A percentile compares a stretch with the other conserved stretches of the same genome.
phyloP scores from a whole-genome alignment of 2,113 vertebrate genomes.

The Cyprinus carpio region DNA sequence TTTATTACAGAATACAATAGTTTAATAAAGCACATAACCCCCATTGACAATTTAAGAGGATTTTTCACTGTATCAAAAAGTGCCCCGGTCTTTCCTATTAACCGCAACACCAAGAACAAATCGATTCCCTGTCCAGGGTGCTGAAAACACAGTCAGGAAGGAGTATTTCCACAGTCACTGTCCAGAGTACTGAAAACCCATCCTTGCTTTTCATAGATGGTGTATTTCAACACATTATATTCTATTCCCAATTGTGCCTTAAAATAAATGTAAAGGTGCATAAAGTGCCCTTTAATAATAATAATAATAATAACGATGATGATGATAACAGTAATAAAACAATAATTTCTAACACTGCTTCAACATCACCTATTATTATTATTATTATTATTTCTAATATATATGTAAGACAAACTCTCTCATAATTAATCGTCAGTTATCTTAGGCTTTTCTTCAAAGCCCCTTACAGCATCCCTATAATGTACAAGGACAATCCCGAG shows the following conservation, averaged over 20 bases:
- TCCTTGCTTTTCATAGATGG: neutral
- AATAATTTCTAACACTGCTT: too few species aligned
- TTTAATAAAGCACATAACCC: too few species aligned
- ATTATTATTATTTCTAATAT: neutral
- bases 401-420: too few species aligned
- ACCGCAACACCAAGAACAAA: neutral
- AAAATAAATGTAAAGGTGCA: too few species aligned
- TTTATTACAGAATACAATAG: too few species aligned
- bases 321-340: too few species aligned
- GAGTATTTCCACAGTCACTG: too few species aligned
- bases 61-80: neutral
- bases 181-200: neutral
- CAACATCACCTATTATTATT: neutral
- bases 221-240: neutral
- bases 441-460: neutral
- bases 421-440: neutral
- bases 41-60: neutral
- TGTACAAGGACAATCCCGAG: neutral
- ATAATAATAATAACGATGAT: too few species aligned
- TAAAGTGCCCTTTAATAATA: too few species aligned
- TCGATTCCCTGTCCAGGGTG: conserved; percentile 6
- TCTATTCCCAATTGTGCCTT: neutral
- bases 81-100: neutral
- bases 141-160: neutral
- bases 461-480: neutral